These are phyloP conservation scores for Stegodyphus dumicola DNA, from an alignment of 1,140 invertebrate species.

Conservation along the genomic window DNA sequence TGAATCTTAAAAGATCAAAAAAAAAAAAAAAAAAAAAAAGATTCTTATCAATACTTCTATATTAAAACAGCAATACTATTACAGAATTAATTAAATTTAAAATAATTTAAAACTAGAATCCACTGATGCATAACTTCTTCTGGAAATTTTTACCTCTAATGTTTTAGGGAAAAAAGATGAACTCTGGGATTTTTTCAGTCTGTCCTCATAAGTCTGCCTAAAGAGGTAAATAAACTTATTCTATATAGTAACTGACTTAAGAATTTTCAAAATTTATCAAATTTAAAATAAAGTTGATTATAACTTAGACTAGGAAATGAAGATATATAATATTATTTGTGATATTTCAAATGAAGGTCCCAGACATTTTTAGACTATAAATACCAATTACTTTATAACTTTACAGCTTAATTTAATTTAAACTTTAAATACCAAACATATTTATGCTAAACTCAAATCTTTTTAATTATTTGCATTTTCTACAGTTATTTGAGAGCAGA, in stretches of 20 bases:
- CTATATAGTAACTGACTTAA: not conserved
- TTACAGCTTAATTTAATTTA: too few species aligned
- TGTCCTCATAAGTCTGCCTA: slow-evolving; percentile 69
- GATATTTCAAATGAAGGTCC: too few species aligned
- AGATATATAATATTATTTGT: too few species aligned
- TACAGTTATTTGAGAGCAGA: too few species aligned
- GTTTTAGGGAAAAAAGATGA: slow-evolving; percentile 72
- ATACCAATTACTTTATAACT: too few species aligned
- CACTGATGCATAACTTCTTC: not conserved
- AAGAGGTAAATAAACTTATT: slow-evolving; percentile 43
- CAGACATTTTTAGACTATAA: too few species aligned
- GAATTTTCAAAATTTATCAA: too few species aligned
- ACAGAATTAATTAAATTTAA: not conserved
- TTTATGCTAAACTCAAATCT: too few species aligned
- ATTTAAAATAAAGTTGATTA: too few species aligned
- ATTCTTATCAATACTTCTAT: not conserved
- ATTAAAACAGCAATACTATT: not conserved
- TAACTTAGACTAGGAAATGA: too few species aligned
- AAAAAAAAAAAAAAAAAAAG: slow-evolving; percentile 27
- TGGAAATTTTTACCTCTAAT: slow-evolving; percentile 67
- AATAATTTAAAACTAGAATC: not conserved
- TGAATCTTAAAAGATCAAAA: slow-evolving; percentile 70
- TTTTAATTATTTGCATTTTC: too few species aligned
- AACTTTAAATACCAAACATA: too few species aligned
- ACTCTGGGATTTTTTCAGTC: slow-evolving; percentile 68